Conservation (phyloP, 2,888 invertebrate genomes). For the Nemotelus nigrinus region DNA sequence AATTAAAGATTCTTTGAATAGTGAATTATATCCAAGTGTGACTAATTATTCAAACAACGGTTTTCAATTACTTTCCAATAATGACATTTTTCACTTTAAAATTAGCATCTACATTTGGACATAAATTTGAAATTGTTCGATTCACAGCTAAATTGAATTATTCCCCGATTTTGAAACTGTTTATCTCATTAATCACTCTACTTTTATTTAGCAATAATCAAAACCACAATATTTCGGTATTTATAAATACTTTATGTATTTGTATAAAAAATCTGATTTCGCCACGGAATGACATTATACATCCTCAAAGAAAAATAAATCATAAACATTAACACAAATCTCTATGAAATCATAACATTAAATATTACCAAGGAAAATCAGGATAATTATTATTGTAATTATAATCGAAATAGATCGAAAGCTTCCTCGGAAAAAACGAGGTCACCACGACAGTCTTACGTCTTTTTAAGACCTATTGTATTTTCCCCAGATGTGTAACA, state of each 20-base stretch:
- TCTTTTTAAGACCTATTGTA: slow-evolving; percentile 81
- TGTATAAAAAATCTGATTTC: slow-evolving; percentile 37
- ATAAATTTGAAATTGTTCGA: no score
- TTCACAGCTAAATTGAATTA: no score
- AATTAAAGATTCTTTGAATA: no score
- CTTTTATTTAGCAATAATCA: neutral
- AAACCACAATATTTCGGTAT: neutral
- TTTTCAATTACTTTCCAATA: no score
- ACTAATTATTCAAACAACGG: no score
- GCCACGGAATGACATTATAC: slow-evolving; percentile 43
- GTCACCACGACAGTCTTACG: slow-evolving; percentile 5
- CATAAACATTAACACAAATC: slow-evolving; percentile 15
- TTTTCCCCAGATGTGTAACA: slow-evolving; percentile 99
- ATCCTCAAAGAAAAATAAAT: slow-evolving; percentile 2
- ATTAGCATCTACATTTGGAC: no score
- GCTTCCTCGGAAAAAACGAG: slow-evolving; percentile 28
- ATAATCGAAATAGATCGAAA: neutral
- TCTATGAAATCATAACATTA: slow-evolving; percentile 17
- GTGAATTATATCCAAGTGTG: no score
- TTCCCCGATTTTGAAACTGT: no score
- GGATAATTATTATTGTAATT: neutral
- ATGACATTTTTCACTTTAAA: no score
- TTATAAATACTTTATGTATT: slow-evolving; percentile 30
- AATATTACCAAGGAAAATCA: slow-evolving; percentile 5
- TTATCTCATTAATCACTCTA: no score